Percentiles rank a stretch among this genome's conserved stretches.
Conservation (phyloP, 2,888 invertebrate species). For the Chalcosyrphus nemorum region DNA sequence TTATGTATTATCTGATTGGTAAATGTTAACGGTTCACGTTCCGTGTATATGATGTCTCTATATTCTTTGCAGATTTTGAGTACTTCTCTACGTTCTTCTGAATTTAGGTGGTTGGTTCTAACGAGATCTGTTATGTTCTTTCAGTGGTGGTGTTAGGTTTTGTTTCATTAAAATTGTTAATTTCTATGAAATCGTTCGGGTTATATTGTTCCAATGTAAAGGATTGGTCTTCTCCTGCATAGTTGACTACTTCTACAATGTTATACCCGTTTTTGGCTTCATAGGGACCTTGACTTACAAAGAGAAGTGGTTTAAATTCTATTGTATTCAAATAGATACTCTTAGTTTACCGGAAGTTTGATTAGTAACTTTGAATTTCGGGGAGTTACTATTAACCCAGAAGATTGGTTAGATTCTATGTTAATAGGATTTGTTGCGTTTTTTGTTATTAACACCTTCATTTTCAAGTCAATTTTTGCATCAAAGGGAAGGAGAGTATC, state of each 20-base stretch:
- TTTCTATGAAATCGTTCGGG: constrained; percentile 1
- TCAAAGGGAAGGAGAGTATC: background rate
- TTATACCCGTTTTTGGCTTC: background rate
- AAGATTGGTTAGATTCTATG: background rate
- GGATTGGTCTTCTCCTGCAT: background rate
- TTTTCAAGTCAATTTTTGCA: constrained; percentile 8
- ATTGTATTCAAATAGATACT: background rate
- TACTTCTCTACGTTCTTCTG: background rate
- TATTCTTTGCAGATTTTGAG: constrained; percentile 5
- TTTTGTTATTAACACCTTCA: background rate
- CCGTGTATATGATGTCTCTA: constrained; percentile 20
- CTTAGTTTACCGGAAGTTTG: background rate
- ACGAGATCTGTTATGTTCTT: background rate
- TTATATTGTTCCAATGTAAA: background rate
- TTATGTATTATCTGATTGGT: constrained; percentile 27
- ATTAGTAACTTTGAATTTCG: background rate
- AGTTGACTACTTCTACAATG: background rate
- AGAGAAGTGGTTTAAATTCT: constrained; percentile 7
- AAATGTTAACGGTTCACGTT: constrained; percentile 6
- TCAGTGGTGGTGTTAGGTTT: background rate
- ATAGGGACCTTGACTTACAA: background rate
- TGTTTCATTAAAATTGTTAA: constrained; percentile 18
- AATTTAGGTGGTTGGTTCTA: constrained; percentile 2
- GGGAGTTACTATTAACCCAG: background rate
- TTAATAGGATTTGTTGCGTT: background rate